A percentile compares a stretch with the other conserved stretches of the same genome.
phyloP scores from a whole-genome alignment of 2,113 vertebrate genomes.

The Oreamnos americanus region DNA sequence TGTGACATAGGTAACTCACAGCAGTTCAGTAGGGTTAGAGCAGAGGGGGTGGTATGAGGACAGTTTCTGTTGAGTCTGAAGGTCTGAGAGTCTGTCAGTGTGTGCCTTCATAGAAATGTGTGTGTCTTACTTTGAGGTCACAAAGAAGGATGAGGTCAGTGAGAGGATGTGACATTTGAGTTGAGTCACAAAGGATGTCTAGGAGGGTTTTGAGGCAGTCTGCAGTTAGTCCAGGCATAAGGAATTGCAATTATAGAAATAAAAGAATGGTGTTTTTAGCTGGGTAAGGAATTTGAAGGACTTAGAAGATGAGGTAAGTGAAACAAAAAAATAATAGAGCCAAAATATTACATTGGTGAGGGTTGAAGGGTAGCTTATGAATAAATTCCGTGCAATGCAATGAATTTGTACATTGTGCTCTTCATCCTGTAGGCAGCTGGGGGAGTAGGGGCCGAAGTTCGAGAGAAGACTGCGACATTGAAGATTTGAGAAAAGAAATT shows the following conservation, averaged over 20 bases:
- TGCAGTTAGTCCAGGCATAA: background rate
- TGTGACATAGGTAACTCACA: background rate
- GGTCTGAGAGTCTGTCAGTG: background rate
- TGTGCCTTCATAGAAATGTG: background rate
- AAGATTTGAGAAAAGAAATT: background rate
- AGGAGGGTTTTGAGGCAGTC: background rate
- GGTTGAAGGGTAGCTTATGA: background rate
- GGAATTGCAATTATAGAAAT: background rate
- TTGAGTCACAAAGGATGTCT: background rate
- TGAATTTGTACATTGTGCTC: background rate
- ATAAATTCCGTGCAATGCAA: background rate
- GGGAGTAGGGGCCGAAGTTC: background rate
- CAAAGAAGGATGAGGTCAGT: background rate
- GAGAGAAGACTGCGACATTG: background rate
- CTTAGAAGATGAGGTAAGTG: slow-evolving; percentile 47
- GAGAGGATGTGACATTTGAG: background rate
- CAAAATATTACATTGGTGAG: background rate
- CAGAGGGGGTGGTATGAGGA: too few relatives aligned
- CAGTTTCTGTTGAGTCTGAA: background rate
- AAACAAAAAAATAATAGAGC: background rate
- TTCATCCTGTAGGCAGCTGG: background rate
- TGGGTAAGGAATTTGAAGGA: background rate
- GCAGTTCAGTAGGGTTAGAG: background rate
- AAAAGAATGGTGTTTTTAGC: background rate
- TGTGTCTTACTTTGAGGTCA: slow-evolving; percentile 35